Evolutionary conservation across 1,140 invertebrate species (phyloP), one percentile per base, ranked within the genome.

Genomic region (Zaprionus tsacasi): DNA sequence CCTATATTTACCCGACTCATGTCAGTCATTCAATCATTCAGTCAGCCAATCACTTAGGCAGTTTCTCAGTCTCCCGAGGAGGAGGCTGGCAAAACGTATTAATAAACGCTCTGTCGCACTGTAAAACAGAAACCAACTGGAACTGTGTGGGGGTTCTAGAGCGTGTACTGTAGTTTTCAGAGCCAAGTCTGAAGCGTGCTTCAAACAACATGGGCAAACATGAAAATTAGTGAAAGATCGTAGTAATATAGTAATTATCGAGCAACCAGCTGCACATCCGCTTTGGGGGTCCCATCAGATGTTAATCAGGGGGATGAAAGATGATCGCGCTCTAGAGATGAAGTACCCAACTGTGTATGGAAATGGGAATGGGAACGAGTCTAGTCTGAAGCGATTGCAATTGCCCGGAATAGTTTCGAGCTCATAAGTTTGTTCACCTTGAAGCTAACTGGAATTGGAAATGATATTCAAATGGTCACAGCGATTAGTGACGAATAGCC

Each of bases 221-320:
- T 21, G 17, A 25, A 45, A 50, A 50, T 25, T 50, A 50, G 45
- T 50, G 52, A 55, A 55, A 55, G 25, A 55, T n/a, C 13, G 52
- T 55, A 12, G 11, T 21, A 50, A 21, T 21, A 21, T 21, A 21
- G 21, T 50, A 50, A 50, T 55, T 33, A 57, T 17, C 6, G 40
- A 7, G 25, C 36, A n/a, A 50, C 17, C 30, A 25, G 45, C 55
- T 43, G 45, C 15, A 54, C 45, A 72, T 72, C 70, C 70, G 64
- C 43, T 15, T 67, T 17, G 30, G 12, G 3, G 17, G 40, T 35
- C 57, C n/a, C 48, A 58, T 27, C 60, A 52, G 21, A 56, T 64
- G 50, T 36, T 56, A n/a, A 12, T 55, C 38, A 11, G n/a, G 21
- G 38, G n/a, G 12, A 1, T 3, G 15, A 0, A 13, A 55, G 61